These are phyloP conservation scores for Poliocrania exsul DNA, from an alignment of 2,797 vertebrate species.

Conservation along the genomic window DNA sequence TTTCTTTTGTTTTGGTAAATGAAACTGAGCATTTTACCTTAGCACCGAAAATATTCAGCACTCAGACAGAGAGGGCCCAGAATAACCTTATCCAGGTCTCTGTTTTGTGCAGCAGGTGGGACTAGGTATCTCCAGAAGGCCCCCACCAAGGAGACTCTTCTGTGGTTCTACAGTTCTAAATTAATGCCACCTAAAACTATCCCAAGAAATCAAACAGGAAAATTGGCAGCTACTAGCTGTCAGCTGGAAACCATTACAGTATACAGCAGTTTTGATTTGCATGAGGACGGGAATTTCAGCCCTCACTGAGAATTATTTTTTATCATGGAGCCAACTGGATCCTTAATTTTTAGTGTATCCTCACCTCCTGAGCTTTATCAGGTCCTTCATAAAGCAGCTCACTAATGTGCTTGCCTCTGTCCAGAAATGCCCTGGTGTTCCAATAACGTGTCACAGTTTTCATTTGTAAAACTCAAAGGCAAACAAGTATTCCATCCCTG, in stretches of 20 bases:
- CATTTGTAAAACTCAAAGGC: not conserved
- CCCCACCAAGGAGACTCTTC: not conserved
- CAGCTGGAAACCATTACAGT: not conserved
- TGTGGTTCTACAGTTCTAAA: not conserved
- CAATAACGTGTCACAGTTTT: fast-evolving
- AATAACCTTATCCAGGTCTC: not conserved
- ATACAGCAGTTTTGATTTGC: not conserved
- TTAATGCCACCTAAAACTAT: not conserved
- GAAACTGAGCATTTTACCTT: not conserved
- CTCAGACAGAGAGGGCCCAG: not conserved
- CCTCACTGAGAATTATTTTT: not conserved
- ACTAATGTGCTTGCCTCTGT: not conserved
- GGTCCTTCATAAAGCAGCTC: not conserved
- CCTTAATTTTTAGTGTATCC: not conserved
- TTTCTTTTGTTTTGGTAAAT: not conserved
- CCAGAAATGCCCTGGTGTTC: not conserved
- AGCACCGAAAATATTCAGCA: not conserved
- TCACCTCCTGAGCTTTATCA: not conserved
- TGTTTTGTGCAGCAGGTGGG: not conserved
- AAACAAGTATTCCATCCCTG: not conserved
- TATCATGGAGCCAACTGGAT: not conserved
- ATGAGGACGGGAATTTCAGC: not conserved
- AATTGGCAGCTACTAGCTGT: not conserved
- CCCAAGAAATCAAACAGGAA: not conserved
- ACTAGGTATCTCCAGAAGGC: not conserved